Evolutionary conservation across 2,113 vertebrate species (phyloP), one percentile per base, ranked within the genome.

Genomic region (Varanus salvator): DNA sequence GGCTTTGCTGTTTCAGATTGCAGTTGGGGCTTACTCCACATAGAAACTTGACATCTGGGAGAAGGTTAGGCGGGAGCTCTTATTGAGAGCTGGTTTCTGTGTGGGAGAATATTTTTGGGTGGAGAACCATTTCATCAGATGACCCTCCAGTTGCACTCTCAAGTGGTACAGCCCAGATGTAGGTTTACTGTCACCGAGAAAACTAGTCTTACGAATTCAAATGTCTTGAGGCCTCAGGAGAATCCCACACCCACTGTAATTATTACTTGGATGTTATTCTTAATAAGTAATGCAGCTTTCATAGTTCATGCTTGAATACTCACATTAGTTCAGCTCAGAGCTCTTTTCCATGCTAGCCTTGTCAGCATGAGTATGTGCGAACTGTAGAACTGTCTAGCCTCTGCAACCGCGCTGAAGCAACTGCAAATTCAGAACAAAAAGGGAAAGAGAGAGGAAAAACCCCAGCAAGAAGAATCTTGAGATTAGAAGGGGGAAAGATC

Each of bases 331-430:
- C 96, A 97, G 48, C n/a, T 77, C 83, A 8, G 95, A 97, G 96
- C 96, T 97, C 96, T 93, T 97, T 97, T 97, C 97, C 97, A 97
- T 97, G 97, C 97, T 97, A 97, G 97, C 96, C 97, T 97, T 97
- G 98, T 99, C 98, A 99, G 98, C 99, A 99, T 97, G 99, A 99
- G 95, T 99, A 99, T 97, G 99, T 99, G 96, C 99, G 98, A 97
- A 99, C 98, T 97, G 98, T 98, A 97, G 99, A 99, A 98, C 97
- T 99, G 98, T 99, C 99, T 98, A 99, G 97, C 96, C 98, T 98
- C 98, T 99, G 99, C 97, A 99, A 97, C 94, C 98, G 97, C 93
- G 98, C 98, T 89, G 98, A 97, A 92, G 98, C 98, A 95, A 98
- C 98, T 99, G 97, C 87, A 97, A 97, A 97, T 90, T 93, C 97